phyloP scores from a whole-genome alignment of 2,888 invertebrate genomes.

The Allolobophora icterica region DNA sequence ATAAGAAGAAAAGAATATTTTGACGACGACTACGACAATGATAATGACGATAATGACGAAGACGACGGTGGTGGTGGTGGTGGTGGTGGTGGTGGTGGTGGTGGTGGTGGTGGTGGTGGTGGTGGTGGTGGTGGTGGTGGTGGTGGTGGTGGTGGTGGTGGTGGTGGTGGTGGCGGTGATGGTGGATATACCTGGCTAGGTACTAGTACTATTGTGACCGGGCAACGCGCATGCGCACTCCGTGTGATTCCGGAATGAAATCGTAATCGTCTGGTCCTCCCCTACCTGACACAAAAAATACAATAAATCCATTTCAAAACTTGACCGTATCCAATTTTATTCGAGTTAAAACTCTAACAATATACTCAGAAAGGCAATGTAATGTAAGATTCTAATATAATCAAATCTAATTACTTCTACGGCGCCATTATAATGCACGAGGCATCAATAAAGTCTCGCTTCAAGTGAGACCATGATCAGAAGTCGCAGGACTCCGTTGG shows the following conservation, averaged over 20 bases:
- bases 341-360: background rate
- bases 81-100: too few relatives aligned
- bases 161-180: too few relatives aligned
- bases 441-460: background rate
- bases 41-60: too few relatives aligned
- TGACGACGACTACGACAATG: background rate
- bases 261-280: background rate
- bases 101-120: too few relatives aligned
- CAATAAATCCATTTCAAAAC: background rate
- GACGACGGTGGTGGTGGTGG: background rate
- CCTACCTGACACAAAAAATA: background rate
- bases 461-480: background rate
- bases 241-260: background rate
- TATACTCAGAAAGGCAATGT: background rate
- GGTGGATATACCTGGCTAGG: too few relatives aligned
- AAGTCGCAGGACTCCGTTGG: too few relatives aligned
- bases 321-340: background rate
- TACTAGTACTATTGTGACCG: too few relatives aligned
- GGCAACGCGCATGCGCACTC: background rate
- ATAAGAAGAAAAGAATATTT: too few relatives aligned
- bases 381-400: background rate
- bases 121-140: too few relatives aligned
- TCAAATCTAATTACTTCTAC: background rate
- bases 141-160: too few relatives aligned
- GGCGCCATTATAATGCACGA: background rate